Base-by-base conservation (phyloP, 2,113 vertebrate genomes). In the Oreochromis niloticus region DNA sequence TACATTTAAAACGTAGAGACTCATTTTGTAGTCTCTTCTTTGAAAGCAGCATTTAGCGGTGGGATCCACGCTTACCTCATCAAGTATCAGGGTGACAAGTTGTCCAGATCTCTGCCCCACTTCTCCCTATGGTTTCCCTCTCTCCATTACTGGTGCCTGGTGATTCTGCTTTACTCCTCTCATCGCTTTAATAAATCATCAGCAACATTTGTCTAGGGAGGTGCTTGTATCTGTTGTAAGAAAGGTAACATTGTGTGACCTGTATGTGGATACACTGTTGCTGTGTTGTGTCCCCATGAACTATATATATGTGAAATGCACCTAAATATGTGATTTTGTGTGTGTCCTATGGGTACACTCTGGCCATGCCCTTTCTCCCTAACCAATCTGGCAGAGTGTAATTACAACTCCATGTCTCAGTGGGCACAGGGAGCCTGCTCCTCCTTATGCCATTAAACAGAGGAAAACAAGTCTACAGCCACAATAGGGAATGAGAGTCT, bases 121-220 rank as follows among this genome's bases (percentile, higher is more conserved):
- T 46, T 36, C 41, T 80, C 71, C 73, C 50, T 34, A 8, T 11
- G 6, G 43, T 39, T 57, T 61, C 32, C 68, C 43, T 36, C 78
- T 46, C 82, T 86, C 73, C 43, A 79, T 87, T 52, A 81, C 80
- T 14, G 43, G 30, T 46, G 30, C 82, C 54, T 57, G 22, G 54
- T 56, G 48, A 66, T 27, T 84, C 75, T 80, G 54, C 43, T 82
- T 85, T 68, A 81, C 84, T 84, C 82, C 83, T 87, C 73, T 80
- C 30, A 14, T 66, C 56, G 46, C 85, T 89, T 91, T 90, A 84
- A 95, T 93, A 94, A 94, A 92, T 93, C 89, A 91, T 92, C 81
- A 81, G n/a, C 24, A 87, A 80, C 75, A 84, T 94, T 85, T 93
- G 85, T 86, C 78, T 81, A 84, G 50, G 85, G 85, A 85, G 43